phyloP scores from a whole-genome alignment of 2,797 vertebrate species.

The Cephalopachus bancanus region DNA sequence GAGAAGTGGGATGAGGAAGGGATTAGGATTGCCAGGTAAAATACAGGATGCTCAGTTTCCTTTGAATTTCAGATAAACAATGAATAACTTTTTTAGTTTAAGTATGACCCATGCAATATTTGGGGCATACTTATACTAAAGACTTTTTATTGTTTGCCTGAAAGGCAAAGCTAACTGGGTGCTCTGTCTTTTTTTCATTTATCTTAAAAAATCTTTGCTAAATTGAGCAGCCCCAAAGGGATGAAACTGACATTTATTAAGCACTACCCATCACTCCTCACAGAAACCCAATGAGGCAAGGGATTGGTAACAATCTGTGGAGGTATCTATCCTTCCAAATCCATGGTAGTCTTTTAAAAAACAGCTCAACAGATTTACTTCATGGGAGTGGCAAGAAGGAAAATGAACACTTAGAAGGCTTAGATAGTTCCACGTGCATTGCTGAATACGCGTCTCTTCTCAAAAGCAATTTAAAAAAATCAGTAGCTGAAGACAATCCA shows the following conservation, averaged over 20 bases:
- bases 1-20: neutral
- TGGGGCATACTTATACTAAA: neutral
- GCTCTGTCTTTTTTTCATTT: neutral
- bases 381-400: constrained; percentile 31
- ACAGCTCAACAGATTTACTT: neutral
- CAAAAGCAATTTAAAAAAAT: constrained; percentile 35
- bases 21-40: neutral
- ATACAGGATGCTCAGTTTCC: neutral
- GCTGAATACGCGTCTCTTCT: neutral
- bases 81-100: neutral
- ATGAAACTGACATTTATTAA: neutral
- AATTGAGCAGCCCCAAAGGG: neutral
- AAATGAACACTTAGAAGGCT: neutral
- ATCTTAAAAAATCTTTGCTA: neutral
- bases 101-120: neutral
- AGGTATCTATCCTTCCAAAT: neutral
- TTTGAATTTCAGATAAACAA: neutral
- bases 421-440: neutral
- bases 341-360: neutral
- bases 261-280: neutral
- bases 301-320: neutral
- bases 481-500: constrained; percentile 14
- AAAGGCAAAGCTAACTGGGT: constrained; percentile 17
- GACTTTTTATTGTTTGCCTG: neutral
- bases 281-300: neutral